Evolutionary conservation across 2,888 invertebrate species (phyloP).

Genomic region (Malthinus flaveolus): DNA sequence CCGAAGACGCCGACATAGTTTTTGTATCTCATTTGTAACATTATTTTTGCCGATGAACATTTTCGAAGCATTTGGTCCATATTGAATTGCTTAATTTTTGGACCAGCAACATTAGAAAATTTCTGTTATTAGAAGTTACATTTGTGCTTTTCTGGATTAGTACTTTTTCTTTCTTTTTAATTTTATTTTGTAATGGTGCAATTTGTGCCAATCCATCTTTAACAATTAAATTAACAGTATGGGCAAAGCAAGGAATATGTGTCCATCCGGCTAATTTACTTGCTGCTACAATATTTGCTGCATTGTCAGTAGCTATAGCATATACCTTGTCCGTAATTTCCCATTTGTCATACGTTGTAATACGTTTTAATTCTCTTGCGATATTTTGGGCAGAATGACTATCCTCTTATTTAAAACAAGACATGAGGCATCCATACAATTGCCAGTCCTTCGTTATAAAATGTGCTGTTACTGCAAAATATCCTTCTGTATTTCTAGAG

Average conservation of each 20-base stretch:
- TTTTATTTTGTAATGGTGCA: constrained; percentile 19
- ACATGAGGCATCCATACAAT: constrained; percentile 33
- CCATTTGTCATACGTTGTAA: constrained; percentile 30
- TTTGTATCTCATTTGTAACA: too few species aligned
- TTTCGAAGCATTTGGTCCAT: too few species aligned
- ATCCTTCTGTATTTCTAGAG: constrained; percentile 40
- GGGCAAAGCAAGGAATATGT: constrained; percentile 40
- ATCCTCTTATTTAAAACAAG: constrained; percentile 30
- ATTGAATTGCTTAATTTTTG: too few species aligned
- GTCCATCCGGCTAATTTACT: constrained; percentile 32
- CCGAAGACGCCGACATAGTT: too few species aligned
- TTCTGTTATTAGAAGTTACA: too few species aligned
- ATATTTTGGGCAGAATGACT: constrained; percentile 35
- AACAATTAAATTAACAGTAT: constrained; percentile 40
- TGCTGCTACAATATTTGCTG: constrained; percentile 38
- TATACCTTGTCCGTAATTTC: constrained; percentile 35
- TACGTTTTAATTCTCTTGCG: constrained; percentile 14
- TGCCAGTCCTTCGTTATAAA: constrained; percentile 33
- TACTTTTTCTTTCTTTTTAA: too few species aligned
- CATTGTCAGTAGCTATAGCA: constrained; percentile 37
- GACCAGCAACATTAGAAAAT: too few species aligned
- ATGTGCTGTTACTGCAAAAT: constrained; percentile 40
- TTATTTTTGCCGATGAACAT: too few species aligned
- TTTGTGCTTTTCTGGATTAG: too few species aligned
- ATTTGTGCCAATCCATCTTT: constrained; percentile 25